phyloP scores from a whole-genome alignment of 2,888 invertebrate species.

The Drosophila kanekoi region DNA sequence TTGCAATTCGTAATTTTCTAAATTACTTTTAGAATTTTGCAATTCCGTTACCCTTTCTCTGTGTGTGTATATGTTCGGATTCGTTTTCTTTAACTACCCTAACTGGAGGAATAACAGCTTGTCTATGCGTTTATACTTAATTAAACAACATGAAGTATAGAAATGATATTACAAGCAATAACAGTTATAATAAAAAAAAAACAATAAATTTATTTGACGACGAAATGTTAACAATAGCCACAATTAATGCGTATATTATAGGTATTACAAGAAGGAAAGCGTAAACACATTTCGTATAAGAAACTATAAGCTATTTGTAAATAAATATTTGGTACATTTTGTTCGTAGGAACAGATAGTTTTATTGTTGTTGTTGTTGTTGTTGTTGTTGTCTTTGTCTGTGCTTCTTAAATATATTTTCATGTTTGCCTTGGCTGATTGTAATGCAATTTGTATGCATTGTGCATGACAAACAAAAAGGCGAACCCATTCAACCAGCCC shows the following conservation, averaged over 20 bases:
- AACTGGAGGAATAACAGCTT: background rate
- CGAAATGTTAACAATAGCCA: too few species aligned
- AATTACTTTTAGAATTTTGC: slow-evolving; percentile 70
- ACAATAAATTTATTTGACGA: too few species aligned
- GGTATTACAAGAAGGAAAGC: too few species aligned
- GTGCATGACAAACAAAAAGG: slow-evolving; percentile 74
- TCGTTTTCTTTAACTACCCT: slow-evolving; percentile 14
- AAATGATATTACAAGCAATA: too few species aligned
- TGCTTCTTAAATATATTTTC: slow-evolving; percentile 63
- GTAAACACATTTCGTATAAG: background rate
- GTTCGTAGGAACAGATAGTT: slow-evolving; percentile 42
- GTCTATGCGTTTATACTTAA: background rate
- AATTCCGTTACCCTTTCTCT: slow-evolving; percentile 39
- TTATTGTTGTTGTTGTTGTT: slow-evolving; percentile 28
- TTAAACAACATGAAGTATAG: too few species aligned
- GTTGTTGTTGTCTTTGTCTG: slow-evolving; percentile 34
- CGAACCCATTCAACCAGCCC: slow-evolving; percentile 40
- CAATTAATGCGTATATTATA: too few species aligned
- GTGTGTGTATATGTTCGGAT: slow-evolving; percentile 12
- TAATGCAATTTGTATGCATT: slow-evolving; percentile 81
- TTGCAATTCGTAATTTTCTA: slow-evolving; percentile 64
- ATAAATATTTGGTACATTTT: slow-evolving; percentile 60
- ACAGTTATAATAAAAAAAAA: too few species aligned
- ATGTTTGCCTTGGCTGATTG: slow-evolving; percentile 74
- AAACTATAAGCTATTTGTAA: slow-evolving; percentile 46